phyloP scores from a whole-genome alignment of 2,113 vertebrate genomes.

The Lasiurus borealis region DNA sequence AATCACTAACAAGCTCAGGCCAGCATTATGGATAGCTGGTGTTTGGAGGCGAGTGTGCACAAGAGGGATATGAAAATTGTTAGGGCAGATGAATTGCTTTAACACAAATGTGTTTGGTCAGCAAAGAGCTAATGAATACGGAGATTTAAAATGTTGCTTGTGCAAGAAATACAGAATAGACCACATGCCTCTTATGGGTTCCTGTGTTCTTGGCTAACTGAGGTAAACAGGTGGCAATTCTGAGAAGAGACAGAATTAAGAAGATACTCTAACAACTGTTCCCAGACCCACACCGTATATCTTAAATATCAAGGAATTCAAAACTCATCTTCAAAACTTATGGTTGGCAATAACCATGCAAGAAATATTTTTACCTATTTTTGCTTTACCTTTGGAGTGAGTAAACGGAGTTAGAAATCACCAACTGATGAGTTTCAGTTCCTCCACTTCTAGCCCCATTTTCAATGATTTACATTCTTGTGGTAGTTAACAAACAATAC shows the following conservation, averaged over 20 bases:
- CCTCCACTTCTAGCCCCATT: background rate
- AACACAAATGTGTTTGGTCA: conserved; percentile 47
- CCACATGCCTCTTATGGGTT: background rate
- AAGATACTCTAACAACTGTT: background rate
- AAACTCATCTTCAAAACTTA: conserved; percentile 17
- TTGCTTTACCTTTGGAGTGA: background rate
- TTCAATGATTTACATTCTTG: conserved; percentile 35
- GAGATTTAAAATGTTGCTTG: conserved; percentile 69
- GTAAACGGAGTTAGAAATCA: conserved; percentile 18
- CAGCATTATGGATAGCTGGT: conserved; percentile 12
- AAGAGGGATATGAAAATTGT: conserved; percentile 1
- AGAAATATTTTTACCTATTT: background rate
- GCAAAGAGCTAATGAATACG: conserved; percentile 61
- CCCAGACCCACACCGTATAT: background rate
- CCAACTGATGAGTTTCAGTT: conserved; percentile 2
- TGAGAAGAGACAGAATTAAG: background rate
- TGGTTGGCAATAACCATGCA: background rate
- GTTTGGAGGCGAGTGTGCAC: background rate
- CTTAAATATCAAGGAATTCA: conserved; percentile 44
- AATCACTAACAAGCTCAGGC: conserved; percentile 41
- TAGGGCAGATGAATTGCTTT: background rate
- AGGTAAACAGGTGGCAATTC: background rate
- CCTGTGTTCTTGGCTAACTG: conserved; percentile 28
- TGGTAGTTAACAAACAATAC: conserved; percentile 27
- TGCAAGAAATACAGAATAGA: conserved; percentile 50